Base-by-base conservation (phyloP, 2,888 invertebrate species). In the Atrina japonica region DNA sequence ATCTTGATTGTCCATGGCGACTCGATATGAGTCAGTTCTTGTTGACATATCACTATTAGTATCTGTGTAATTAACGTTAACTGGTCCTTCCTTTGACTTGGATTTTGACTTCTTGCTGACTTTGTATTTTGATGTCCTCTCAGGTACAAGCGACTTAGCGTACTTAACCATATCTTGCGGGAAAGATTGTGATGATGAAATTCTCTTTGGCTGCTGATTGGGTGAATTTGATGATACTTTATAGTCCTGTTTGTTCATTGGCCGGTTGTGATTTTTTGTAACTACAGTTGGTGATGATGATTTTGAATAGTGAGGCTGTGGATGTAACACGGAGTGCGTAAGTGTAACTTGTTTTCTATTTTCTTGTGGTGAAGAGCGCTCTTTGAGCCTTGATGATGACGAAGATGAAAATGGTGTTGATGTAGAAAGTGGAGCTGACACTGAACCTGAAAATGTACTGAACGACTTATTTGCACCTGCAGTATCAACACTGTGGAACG, bases 11-110 rank as follows among this genome's bases (percentile, higher is more conserved):
- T 53, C 71, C 78, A 82, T 79, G 14, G 86, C 86, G 58, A 83
- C 82, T 60, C 85, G 81, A 68, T 86, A 86, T 3, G 85, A 83
- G 59, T 86, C 86, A 25, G 84, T 73, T 18, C 85, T 71, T 41
- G 27, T 68, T 25, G 73, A 50, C 45, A 35, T 35, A 11, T 35
- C 35, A 35, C 35, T 35, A 11, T 35, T 35, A 7, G 35, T 35
- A 11, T 35, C 35, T 35, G 35, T 7, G 35, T 35, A 35, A 35
- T 35, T 35, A 35, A 35, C 35, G 11, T 35, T 35, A 7, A 53
- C 14, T 23, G 25, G 52, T 7, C 3, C 16, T 29, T 52, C 55
- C 6, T 52, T 50, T 16, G 56, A 43, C 7, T 45, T 43, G 21
- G 47, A n/a, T n/a, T n/a, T n/a, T n/a, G n/a, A 43, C 35, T 56